Percentiles rank a stretch among this genome's conserved stretches.
Evolutionary conservation across 2,888 invertebrate genomes (phyloP).

Genomic region (Pimpla rufipes): DNA sequence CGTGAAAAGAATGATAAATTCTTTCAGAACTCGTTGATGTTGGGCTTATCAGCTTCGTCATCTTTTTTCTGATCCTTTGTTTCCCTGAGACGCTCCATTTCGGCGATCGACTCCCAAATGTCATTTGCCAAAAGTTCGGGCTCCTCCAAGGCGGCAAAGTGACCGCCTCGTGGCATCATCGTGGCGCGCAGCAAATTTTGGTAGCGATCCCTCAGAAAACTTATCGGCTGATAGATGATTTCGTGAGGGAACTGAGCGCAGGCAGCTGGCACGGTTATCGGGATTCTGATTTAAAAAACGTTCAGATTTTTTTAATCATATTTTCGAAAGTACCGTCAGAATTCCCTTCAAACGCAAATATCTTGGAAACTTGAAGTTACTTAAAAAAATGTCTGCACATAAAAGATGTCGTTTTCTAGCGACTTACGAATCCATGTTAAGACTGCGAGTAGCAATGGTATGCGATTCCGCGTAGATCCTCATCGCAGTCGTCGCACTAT

Average conservation of each 20-base stretch:
- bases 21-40: not conserved
- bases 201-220: conserved; percentile 77
- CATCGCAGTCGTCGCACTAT: conserved; percentile 86
- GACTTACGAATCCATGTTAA: conserved; percentile 85
- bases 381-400: too few species aligned
- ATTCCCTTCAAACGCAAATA: too few species aligned
- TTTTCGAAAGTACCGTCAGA: not conserved
- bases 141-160: conserved; percentile 91
- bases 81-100: conserved; percentile 70
- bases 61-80: not conserved
- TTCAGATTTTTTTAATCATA: not conserved
- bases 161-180: conserved; percentile 80
- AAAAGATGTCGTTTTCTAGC: conserved; percentile 5
- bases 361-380: too few species aligned
- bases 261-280: conserved; percentile 78
- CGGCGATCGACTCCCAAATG: conserved; percentile 88
- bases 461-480: conserved; percentile 89
- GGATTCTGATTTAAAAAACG: conserved; percentile 68
- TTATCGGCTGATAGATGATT: conserved; percentile 75
- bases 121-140: conserved; percentile 91
- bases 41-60: not conserved
- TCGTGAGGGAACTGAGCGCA: conserved; percentile 82
- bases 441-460: conserved; percentile 79
- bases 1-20: not conserved
- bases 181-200: conserved; percentile 79